These are phyloP conservation scores for Chaetoderma sp. DNA, from an alignment of 2,888 invertebrate genomes.

Conservation along the genomic window DNA sequence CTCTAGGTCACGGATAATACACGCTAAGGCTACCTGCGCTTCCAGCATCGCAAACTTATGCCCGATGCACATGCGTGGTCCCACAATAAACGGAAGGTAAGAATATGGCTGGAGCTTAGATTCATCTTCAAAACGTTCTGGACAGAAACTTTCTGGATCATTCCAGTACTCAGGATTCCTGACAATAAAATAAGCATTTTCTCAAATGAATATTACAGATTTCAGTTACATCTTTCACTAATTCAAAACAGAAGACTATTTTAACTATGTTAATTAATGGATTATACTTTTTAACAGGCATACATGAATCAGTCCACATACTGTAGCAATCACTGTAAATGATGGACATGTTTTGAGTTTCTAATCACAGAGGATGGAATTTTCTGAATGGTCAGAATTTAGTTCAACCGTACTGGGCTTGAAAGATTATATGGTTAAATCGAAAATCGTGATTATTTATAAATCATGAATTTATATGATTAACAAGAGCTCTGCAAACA, in stretches of 20 bases:
- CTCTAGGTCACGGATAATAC: conserved; percentile 33
- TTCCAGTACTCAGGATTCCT: conserved; percentile 43
- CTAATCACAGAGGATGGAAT: too few species aligned
- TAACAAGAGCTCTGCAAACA: too few species aligned
- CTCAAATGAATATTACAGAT: too few species aligned
- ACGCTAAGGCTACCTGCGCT: conserved; percentile 36
- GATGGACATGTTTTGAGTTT: too few species aligned
- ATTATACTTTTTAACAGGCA: background rate
- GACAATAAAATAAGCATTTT: conserved; percentile 8
- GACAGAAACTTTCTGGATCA: conserved; percentile 46
- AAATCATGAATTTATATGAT: too few species aligned
- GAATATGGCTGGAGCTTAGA: conserved; percentile 20
- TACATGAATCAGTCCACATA: too few species aligned
- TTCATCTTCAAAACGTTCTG: conserved; percentile 47
- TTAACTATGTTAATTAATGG: background rate
- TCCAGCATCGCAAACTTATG: conserved; percentile 47
- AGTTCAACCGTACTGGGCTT: too few species aligned
- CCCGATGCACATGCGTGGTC: conserved; percentile 50
- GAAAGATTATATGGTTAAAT: too few species aligned
- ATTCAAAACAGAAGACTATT: background rate
- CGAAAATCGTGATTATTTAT: too few species aligned
- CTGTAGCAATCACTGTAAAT: too few species aligned
- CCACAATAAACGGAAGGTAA: conserved; percentile 43
- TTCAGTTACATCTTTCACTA: background rate
- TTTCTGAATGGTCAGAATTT: too few species aligned